Evolutionary conservation across 2,888 invertebrate species (phyloP), one percentile per base, ranked within the genome.

Genomic region (Lasioglossum calceatum): DNA sequence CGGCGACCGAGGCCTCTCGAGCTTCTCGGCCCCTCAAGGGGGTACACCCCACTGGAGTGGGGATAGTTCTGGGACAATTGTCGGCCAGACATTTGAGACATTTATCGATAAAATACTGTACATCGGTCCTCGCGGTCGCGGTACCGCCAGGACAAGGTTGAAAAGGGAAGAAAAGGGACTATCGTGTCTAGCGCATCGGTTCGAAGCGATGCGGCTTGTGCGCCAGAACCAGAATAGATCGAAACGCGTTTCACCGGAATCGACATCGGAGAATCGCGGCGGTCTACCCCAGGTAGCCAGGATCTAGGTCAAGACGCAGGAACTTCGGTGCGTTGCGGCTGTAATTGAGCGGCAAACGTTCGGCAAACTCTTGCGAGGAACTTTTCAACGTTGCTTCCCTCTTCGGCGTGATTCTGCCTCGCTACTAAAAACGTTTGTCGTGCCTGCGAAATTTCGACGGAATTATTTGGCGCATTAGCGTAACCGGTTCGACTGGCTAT

Each of bases 141-240:
- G 39, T 42, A 44, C 44, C 32, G 47, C 16, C 27, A 16, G 19
- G 1, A 64, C 54, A 19, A 47, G 36, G 75, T 76, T 67, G 64
- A 44, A 79, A 61, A 42, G 44, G 71, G 80, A 78, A 87, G 80
- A 80, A 82, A 80, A 82, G 80, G 64, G 50, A 39, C n/a, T 23
- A 32, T 16, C 47, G 16, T 47, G 47, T 27, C 42, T 54, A 7
- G 39, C 39, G 39, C 19, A 5, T 19, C 32, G 73, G 75, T 73
- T 79, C 36, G 76, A 76, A 74, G 77, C 50, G 27, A 80, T 5
- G 75, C 32, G 36, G 7, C 7, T 23, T 23, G 54, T 58, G 58
- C 58, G 19, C 2, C n/a, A 23, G 47, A 73, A 58, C 27, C 32
- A 76, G 58, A n/a, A 79, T 74, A 77, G 83, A 84, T 85, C 79